These are phyloP conservation scores for Anorthoa munda DNA, from an alignment of 2,888 invertebrate genomes.

Conservation along the genomic window DNA sequence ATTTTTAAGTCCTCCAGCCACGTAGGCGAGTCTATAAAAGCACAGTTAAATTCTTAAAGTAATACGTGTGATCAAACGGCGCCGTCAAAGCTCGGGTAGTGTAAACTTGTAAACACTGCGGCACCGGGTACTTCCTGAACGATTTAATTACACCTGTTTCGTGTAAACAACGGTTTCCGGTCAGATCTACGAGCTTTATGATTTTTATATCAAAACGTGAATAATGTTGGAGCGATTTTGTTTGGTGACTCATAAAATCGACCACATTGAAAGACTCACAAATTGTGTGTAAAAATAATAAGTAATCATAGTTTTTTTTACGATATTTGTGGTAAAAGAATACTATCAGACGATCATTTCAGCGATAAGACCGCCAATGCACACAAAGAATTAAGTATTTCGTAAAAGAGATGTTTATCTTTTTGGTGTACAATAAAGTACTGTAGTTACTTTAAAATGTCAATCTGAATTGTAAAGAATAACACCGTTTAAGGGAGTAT, in stretches of 20 bases:
- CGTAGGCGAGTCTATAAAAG: slow-evolving; percentile 55
- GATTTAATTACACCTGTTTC: slow-evolving; percentile 79
- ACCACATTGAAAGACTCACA: too few species aligned
- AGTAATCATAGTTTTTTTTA: neutral
- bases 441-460: too few species aligned
- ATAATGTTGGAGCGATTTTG: neutral
- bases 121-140: slow-evolving; percentile 74
- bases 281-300: too few species aligned
- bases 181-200: slow-evolving; percentile 24
- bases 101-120: slow-evolving; percentile 67
- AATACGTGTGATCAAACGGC: slow-evolving; percentile 70
- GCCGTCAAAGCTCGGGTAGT: slow-evolving; percentile 71
- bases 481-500: too few species aligned
- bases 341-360: too few species aligned
- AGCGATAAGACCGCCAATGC: too few species aligned
- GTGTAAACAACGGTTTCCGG: slow-evolving; percentile 76
- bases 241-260: neutral
- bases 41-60: slow-evolving; percentile 56
- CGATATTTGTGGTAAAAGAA: neutral
- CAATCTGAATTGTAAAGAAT: too few species aligned
- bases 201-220: slow-evolving; percentile 57
- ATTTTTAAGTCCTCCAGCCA: slow-evolving; percentile 41
- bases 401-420: too few species aligned
- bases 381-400: too few species aligned
- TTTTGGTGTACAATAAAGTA: too few species aligned